These are phyloP conservation scores for Oligia fasciuncula DNA, from an alignment of 2,888 invertebrate species.

Conservation along the genomic window DNA sequence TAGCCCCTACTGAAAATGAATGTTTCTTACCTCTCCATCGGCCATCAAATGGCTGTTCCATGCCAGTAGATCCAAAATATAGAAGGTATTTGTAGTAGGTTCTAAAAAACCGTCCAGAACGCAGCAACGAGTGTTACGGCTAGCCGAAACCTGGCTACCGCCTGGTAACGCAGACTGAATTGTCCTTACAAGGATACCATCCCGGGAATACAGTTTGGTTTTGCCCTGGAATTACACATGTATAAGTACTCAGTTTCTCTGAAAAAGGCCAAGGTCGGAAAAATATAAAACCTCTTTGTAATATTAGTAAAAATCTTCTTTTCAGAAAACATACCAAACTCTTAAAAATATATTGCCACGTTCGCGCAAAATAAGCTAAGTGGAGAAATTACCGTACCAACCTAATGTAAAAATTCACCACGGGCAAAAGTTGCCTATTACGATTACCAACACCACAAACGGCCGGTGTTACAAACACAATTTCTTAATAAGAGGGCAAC, in stretches of 20 bases:
- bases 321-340: too few relatives aligned
- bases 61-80: conserved; percentile 95
- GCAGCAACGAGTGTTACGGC: conserved; percentile 86
- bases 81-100: conserved; percentile 91
- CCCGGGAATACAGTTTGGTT: conserved; percentile 91
- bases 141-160: conserved; percentile 85
- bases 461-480: too few relatives aligned
- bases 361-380: too few relatives aligned
- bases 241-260: not conserved
- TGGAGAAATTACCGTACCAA: too few relatives aligned
- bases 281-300: not conserved
- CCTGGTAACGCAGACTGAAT: conserved; percentile 92
- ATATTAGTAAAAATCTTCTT: not conserved
- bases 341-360: too few relatives aligned
- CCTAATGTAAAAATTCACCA: too few relatives aligned
- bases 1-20: not conserved
- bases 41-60: conserved; percentile 94
- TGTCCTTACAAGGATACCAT: conserved; percentile 90
- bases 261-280: not conserved
- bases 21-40: conserved; percentile 92
- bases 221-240: conserved; percentile 88
- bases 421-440: too few relatives aligned
- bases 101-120: conserved; percentile 96
- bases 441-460: too few relatives aligned
- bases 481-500: too few relatives aligned